These are phyloP conservation scores for Drosophila kanekoi DNA, from an alignment of 2,888 invertebrate species.

Conservation along the genomic window DNA sequence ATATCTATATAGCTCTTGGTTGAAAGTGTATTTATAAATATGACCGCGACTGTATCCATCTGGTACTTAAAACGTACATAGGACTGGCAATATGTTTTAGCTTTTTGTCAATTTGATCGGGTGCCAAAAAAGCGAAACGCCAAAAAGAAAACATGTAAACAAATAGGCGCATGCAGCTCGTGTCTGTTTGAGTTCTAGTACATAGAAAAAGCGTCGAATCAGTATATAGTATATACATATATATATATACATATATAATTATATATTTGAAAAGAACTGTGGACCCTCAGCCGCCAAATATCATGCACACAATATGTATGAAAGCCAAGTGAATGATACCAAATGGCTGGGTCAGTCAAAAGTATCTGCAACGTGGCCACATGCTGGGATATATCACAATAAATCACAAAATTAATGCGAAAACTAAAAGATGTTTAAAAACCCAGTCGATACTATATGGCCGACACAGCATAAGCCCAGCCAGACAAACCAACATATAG, in stretches of 20 bases:
- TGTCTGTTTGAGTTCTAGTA: constrained; percentile 42
- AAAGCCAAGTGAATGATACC: constrained; percentile 47
- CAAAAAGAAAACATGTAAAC: constrained; percentile 49
- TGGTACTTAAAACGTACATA: constrained; percentile 44
- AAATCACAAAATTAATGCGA: constrained; percentile 53
- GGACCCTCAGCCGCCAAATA: constrained; percentile 40
- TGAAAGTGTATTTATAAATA: constrained; percentile 13
- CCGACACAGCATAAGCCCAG: constrained; percentile 42
- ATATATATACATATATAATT: constrained; percentile 3
- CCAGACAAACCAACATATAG: constrained; percentile 28
- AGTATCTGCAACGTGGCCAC: constrained; percentile 34
- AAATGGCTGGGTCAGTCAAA: constrained; percentile 35
- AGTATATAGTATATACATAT: constrained; percentile 23
- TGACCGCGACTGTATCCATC: constrained; percentile 20
- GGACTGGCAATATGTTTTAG: constrained; percentile 39
- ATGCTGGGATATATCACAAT: constrained; percentile 69
- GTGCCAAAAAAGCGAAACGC: constrained; percentile 65
- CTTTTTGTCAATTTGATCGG: constrained; percentile 62
- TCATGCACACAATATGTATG: constrained; percentile 44
- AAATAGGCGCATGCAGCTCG: constrained; percentile 65
- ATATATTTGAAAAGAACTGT: constrained; percentile 1
- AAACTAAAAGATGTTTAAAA: constrained; percentile 29
- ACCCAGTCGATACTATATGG: constrained; percentile 14
- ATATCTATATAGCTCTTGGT: neutral
- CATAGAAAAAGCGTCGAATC: constrained; percentile 40